phyloP scores from a whole-genome alignment of 2,888 invertebrate genomes.

The Tanypteryx hageni region DNA sequence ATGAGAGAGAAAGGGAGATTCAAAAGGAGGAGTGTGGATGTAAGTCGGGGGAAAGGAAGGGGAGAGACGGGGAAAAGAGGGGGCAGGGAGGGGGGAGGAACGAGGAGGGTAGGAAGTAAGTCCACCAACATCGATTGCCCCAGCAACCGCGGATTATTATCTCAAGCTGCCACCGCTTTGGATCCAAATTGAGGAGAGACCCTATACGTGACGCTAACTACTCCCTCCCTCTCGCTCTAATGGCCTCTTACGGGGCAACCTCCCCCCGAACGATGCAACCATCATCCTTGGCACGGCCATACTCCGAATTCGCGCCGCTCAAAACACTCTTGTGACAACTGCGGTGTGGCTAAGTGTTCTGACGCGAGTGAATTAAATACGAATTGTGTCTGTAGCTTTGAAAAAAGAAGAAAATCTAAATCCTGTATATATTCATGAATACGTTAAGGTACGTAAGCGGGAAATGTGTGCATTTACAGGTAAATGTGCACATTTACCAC shows the following conservation, averaged over 20 bases:
- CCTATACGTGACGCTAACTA: not conserved
- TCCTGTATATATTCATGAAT: not conserved
- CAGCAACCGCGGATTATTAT: not conserved
- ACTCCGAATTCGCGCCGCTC: not conserved
- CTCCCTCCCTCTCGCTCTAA: not conserved
- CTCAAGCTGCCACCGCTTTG: conserved; percentile 30
- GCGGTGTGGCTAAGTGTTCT: too few species aligned
- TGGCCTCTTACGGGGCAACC: not conserved
- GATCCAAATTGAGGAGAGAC: conserved; percentile 21
- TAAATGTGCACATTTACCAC: too few species aligned
- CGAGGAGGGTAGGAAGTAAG: not conserved
- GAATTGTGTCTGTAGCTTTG: not conserved
- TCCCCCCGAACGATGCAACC: not conserved
- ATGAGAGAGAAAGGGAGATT: too few species aligned
- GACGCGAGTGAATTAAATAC: not conserved
- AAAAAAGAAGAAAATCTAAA: not conserved
- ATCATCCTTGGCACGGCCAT: conserved; percentile 28
- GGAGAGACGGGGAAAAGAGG: not conserved
- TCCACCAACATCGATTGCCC: conserved; percentile 29
- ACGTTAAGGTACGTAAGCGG: too few species aligned
- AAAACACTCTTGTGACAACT: not conserved
- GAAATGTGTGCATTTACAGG: too few species aligned
- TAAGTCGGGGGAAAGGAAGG: not conserved
- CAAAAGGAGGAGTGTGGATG: too few species aligned
- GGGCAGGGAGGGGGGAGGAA: too few species aligned